phyloP scores from a whole-genome alignment of 2,113 vertebrate species.

The Salvelinus fontinalis region DNA sequence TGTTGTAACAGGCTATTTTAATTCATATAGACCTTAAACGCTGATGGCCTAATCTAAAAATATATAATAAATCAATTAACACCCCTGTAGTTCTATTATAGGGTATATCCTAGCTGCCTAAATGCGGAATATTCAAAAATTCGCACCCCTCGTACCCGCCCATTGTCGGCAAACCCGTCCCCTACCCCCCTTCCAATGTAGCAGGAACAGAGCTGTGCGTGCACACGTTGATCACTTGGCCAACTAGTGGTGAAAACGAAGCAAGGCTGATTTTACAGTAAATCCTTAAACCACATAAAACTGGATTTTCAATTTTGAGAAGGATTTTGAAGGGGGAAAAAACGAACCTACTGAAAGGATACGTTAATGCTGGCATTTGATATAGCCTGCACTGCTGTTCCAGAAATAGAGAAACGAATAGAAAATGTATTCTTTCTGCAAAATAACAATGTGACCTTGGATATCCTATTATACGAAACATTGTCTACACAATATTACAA shows the following conservation, averaged over 20 bases:
- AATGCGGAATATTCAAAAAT: not conserved
- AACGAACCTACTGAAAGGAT: constrained; percentile 53
- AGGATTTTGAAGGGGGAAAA: constrained; percentile 63
- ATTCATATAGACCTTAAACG: not conserved
- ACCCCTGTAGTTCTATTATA: not conserved
- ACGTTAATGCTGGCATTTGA: constrained; percentile 55
- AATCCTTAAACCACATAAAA: constrained; percentile 59
- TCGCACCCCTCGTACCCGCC: too few relatives aligned
- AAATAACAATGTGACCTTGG: constrained; percentile 64
- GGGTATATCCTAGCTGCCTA: constrained; percentile 24
- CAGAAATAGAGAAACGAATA: constrained; percentile 15
- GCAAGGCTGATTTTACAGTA: constrained; percentile 28
- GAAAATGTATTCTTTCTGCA: not conserved
- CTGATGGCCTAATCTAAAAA: not conserved
- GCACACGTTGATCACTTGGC: constrained; percentile 16
- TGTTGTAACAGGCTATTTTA: not conserved
- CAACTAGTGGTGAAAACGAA: constrained; percentile 56
- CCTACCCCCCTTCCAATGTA: constrained; percentile 14
- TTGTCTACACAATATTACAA: not conserved
- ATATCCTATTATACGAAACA: constrained; percentile 52
- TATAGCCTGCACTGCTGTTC: constrained; percentile 40
- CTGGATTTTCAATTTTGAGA: constrained; percentile 37
- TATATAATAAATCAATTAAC: not conserved
- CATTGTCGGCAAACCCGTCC: not conserved
- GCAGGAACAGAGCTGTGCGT: constrained; percentile 42